Evolutionary conservation across 2,797 vertebrate genomes (phyloP), one percentile per base, ranked within the genome.

Genomic region (Ceryle rudis): DNA sequence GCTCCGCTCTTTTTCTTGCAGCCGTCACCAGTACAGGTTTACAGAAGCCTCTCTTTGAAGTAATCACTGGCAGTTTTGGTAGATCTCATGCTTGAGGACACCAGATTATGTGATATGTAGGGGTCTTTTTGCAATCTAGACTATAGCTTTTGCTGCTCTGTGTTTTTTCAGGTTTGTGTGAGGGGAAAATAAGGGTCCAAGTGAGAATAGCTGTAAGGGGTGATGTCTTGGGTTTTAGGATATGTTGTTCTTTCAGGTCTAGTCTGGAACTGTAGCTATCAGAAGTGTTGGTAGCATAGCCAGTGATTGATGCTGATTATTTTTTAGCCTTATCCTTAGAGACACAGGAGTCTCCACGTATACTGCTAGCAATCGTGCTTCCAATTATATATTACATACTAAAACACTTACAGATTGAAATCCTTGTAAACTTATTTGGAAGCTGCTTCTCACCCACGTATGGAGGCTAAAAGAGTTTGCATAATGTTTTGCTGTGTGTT

Each of bases 401-500:
- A 83, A 97, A 97, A 85, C 79, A 93, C 62, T 95, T 98, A 65
- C 77, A 96, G 91, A 97, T 92, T 96, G 96, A 95, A 97, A 98
- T 96, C 91, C 94, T 90, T 94, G 90, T 97, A 97, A 97, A 98
- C 97, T 97, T 98, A 95, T 98, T 98, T 98, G 97, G 97, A 98
- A 98, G 96, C 97, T 97, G 39, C 94, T 97, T 96, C 97, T 97
- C 97, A 96, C 97, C 97, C 97, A 97, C 97, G n/a, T 97, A 96
- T 2, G 93, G 97, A 98, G 97, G 97, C 97, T 98, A 97, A 97
- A 94, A 98, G 97, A 98, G 97, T 98, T 98, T 98, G 97, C 98
- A 98, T 98, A 98, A 98, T 98, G 97, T 98, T 98, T 98, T 98
- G 93, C 97, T 97, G 94, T 96, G 97, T 98, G 96, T 98, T 98